Conservation (phyloP, 92 coral and sea anemone genomes). For the Porites rus region DNA sequence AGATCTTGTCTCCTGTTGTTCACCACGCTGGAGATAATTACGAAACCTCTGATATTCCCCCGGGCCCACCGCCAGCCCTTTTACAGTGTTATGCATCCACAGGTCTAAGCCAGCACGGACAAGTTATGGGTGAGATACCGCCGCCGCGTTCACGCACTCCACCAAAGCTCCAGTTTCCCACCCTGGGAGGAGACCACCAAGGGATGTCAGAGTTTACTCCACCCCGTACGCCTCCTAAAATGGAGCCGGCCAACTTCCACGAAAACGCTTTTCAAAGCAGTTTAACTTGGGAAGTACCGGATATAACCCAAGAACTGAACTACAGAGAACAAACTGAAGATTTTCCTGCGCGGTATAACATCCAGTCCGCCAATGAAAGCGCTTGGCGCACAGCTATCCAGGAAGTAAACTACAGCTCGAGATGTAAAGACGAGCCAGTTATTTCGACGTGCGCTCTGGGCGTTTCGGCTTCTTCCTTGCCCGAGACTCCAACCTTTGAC, state of each 20-base stretch:
- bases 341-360: not conserved
- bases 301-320: conserved; percentile 77
- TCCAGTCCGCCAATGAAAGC: conserved; percentile 14
- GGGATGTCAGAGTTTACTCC: conserved; percentile 48
- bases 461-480: conserved; percentile 57
- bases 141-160: conserved; percentile 60
- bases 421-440: conserved; percentile 67
- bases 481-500: conserved; percentile 95
- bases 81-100: conserved; percentile 35
- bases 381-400: conserved; percentile 78
- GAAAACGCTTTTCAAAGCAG: conserved; percentile 75
- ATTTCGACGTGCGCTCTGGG: conserved; percentile 59
- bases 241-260: conserved; percentile 57
- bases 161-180: conserved; percentile 73
- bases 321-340: conserved; percentile 51
- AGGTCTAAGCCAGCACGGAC: conserved; percentile 39
- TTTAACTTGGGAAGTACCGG: conserved; percentile 95
- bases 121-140: conserved; percentile 25
- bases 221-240: conserved; percentile 72
- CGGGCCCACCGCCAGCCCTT: conserved; percentile 41
- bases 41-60: conserved; percentile 30
- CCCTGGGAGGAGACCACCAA: conserved; percentile 10
- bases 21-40: conserved; percentile 61
- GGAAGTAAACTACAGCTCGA: conserved; percentile 47
- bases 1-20: conserved; percentile 82